Base-by-base conservation (phyloP, 2,113 vertebrate genomes). In the Anoura caudifer region DNA sequence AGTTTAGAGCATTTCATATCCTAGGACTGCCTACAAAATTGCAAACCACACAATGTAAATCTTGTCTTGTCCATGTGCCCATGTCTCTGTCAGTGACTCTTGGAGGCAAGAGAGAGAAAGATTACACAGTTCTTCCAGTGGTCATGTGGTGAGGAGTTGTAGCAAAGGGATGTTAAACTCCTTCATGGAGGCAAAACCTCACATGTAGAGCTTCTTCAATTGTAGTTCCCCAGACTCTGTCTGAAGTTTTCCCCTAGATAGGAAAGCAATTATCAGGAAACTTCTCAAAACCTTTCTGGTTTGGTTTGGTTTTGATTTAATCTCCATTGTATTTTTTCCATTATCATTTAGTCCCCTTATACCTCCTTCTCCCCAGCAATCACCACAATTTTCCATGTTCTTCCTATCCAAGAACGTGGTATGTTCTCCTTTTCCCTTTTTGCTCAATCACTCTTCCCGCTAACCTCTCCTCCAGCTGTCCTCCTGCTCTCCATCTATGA, bases 181-280 rank as follows among this genome's bases (percentile, higher is more conserved):
- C 52, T 87, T 94, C 89, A 95, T 38, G 80, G 20, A 80, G 90
- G 56, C 43, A 20, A 93, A 88, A 95, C 93, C 88, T 98, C 95
- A 94, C 67, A 3, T 65, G 47, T 61, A 3, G 56, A 56, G 90
- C 28, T 63, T 4, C 85, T 92, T 96, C 67, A 31, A 22, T 52
- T 87, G 16, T 28, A 54, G 41, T 95, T 94, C 86, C 80, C 85
- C 28, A 80, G 54, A 86, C 75, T 94, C 81, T 77, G 43, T 80
- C 96, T 31, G 43, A 95, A 75, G 2, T 2, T 83, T 41, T 76
- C 56, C 95, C 36, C 26, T 13, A 56, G 86, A 43, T 45, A 96
- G 82, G 80, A 90, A 72, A 75, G 38, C 41, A 14, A 75, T 73
- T 45, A 50, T 20, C 26, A 45, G 67, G n/a, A 91, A 91, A 73